A percentile compares a stretch with the other conserved stretches of the same genome.
These are phyloP conservation scores for Pristis pectinata DNA, from an alignment of 2,797 vertebrate genomes.

Conservation along the genomic window DNA sequence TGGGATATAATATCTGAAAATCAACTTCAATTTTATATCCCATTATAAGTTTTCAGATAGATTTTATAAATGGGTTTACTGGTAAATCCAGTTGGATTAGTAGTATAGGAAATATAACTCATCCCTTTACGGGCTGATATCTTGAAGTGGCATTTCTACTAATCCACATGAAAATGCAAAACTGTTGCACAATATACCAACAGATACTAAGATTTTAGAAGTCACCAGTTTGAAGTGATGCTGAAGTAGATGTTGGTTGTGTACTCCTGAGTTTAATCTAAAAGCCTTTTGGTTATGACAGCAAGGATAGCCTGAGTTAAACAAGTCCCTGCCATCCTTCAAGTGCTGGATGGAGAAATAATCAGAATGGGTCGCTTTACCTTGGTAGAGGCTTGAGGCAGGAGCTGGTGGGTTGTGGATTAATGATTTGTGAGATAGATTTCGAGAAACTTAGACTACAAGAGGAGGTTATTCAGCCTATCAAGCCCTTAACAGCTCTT, in stretches of 20 bases:
- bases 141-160: neutral
- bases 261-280: neutral
- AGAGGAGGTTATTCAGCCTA: neutral
- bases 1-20: neutral
- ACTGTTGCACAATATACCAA: neutral
- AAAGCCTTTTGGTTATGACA: neutral
- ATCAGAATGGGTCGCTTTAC: neutral
- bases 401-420: neutral
- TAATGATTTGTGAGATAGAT: neutral
- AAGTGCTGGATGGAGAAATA: neutral
- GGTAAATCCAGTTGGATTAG: neutral
- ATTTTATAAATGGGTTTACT: neutral
- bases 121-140: neutral
- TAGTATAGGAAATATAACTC: neutral
- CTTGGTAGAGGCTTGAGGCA: neutral
- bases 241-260: neutral
- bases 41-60: constrained; percentile 16
- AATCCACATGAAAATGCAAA: neutral
- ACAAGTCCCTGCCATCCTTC: no score
- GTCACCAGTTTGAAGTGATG: neutral
- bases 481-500: neutral
- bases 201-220: neutral
- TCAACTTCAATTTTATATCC: neutral
- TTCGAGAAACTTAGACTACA: neutral
- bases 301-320: neutral